A percentile compares a stretch with the other conserved stretches of the same genome.
Conservation (phyloP, 2,888 invertebrate genomes). For the Cybosia mesomella region DNA sequence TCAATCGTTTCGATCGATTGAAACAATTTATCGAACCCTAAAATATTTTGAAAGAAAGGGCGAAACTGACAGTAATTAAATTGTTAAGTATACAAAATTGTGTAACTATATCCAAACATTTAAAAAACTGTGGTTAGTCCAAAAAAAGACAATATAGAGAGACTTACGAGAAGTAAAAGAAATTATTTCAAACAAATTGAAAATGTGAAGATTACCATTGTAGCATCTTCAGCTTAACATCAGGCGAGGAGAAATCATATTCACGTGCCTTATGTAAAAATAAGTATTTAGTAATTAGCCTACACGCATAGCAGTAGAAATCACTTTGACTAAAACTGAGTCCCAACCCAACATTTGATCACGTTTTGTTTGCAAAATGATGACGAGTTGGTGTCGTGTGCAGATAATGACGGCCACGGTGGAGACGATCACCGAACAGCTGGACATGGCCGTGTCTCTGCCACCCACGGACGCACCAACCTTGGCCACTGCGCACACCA, state of each 20-base stretch:
- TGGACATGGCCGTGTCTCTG: slow-evolving; percentile 95
- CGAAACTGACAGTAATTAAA: too few species aligned
- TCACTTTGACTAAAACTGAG: slow-evolving; percentile 11
- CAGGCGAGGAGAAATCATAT: neutral
- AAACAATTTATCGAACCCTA: slow-evolving; percentile 1
- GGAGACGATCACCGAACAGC: slow-evolving; percentile 96
- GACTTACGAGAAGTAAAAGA: neutral
- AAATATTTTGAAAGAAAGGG: neutral
- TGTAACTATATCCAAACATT: slow-evolving; percentile 6
- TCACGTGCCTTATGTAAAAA: neutral
- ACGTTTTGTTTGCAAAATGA: slow-evolving; percentile 19
- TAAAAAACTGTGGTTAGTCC: neutral
- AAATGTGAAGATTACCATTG: neutral
- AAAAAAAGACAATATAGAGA: neutral
- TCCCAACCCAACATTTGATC: neutral
- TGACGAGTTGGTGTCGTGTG: slow-evolving; percentile 34
- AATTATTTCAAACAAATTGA: neutral
- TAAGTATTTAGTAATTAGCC: slow-evolving; percentile 11
- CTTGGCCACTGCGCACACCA: slow-evolving; percentile 94
- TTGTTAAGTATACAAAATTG: slow-evolving; percentile 3
- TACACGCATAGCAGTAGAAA: slow-evolving; percentile 22
- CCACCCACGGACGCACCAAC: slow-evolving; percentile 89
- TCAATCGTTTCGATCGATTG: neutral
- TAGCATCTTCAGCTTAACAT: neutral
- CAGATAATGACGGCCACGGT: slow-evolving; percentile 98